Conservation (phyloP, 2,113 vertebrate species). For the Crypturellus undulatus region DNA sequence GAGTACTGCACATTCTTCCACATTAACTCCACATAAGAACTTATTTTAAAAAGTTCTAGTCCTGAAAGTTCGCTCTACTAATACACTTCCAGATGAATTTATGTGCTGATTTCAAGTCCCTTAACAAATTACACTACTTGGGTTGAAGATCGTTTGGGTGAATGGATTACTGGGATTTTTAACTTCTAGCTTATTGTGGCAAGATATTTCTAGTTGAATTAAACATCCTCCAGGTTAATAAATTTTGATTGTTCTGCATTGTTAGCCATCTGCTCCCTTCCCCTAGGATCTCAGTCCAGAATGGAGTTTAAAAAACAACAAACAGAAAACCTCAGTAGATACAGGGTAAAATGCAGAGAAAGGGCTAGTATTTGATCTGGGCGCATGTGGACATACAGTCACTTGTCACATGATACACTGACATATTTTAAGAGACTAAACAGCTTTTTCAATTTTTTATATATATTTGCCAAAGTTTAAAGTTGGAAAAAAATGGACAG, state of each 20-base stretch:
- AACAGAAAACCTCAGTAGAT: neutral
- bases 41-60: neutral
- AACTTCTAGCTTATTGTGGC: neutral
- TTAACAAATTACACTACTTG: neutral
- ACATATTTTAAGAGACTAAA: neutral
- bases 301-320: neutral
- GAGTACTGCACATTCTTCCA: neutral
- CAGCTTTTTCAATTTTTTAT: neutral
- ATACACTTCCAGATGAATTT: neutral
- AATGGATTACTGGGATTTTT: neutral
- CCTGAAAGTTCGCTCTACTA: neutral
- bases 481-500: neutral
- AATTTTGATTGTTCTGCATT: neutral
- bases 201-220: neutral
- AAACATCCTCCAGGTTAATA: neutral
- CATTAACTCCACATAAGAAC: neutral
- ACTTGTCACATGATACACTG: neutral
- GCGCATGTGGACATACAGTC: neutral
- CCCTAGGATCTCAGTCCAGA: neutral
- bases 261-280: slow-evolving; percentile 21
- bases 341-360: neutral
- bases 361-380: neutral
- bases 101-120: neutral
- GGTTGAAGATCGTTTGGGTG: neutral
- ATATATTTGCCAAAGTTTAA: neutral